Evolutionary conservation across 2,797 vertebrate genomes (phyloP).

Genomic region (Hypotaenidia philippensis): DNA sequence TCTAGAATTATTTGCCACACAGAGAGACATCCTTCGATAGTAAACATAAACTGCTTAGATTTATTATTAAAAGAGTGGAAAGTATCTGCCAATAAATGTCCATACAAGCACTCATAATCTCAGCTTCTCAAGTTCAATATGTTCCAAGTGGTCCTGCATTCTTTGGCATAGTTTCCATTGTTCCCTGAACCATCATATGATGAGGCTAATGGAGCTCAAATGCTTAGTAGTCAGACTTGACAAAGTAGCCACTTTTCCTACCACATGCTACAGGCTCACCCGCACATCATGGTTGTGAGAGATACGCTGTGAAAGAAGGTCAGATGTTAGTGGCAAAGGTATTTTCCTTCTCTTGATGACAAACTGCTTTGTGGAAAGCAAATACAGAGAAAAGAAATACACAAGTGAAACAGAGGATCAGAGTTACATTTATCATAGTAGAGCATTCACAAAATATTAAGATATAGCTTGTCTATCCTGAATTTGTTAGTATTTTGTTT

Average conservation of each 20-base stretch:
- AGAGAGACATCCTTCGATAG: not conserved
- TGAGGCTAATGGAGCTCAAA: not conserved
- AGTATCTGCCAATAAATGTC: not conserved
- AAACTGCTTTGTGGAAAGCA: not conserved
- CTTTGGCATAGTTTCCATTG: not conserved
- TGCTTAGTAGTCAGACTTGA: not conserved
- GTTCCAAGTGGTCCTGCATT: not conserved
- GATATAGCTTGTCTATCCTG: not conserved
- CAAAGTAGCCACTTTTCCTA: not conserved
- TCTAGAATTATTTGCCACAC: constrained; percentile 51
- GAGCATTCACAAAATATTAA: not conserved
- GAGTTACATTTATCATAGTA: not conserved
- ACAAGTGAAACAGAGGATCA: not conserved
- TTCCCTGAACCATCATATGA: not conserved
- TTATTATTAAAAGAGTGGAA: not conserved
- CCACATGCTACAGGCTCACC: not conserved
- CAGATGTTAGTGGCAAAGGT: not conserved
- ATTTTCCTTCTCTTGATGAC: not conserved
- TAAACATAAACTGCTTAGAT: constrained; percentile 55
- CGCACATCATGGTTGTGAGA: not conserved
- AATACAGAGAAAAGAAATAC: not conserved
- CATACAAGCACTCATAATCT: not conserved
- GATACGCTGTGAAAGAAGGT: not conserved
- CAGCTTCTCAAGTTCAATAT: not conserved
- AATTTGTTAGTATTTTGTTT: not conserved